Conservation (phyloP, 2,888 invertebrate genomes). For the Apoderus coryli region DNA sequence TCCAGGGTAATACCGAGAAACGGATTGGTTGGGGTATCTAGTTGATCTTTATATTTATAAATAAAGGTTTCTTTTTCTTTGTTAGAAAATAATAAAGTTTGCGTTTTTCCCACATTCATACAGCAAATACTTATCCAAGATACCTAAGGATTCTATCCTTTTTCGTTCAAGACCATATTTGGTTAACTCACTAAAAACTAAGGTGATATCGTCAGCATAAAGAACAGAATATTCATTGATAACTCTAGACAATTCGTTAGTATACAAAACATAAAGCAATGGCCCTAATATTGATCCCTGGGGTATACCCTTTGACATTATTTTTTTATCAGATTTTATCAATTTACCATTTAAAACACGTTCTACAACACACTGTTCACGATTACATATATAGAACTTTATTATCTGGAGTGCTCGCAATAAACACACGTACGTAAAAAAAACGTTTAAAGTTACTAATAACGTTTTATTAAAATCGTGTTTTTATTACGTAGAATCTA, state of each 20-base stretch:
- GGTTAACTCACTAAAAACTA: background rate
- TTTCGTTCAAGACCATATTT: background rate
- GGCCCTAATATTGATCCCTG: slow-evolving; percentile 5
- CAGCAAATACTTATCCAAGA: background rate
- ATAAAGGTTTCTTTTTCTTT: slow-evolving; percentile 1
- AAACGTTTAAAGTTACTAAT: no score
- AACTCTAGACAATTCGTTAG: slow-evolving; percentile 1
- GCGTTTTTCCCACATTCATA: slow-evolving; percentile 1
- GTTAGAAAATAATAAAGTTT: background rate
- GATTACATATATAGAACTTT: slow-evolving; percentile 1
- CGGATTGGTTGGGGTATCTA: no score
- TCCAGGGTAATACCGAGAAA: no score
- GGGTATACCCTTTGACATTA: slow-evolving; percentile 3
- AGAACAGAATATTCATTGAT: slow-evolving; percentile 1
- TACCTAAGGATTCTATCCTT: background rate
- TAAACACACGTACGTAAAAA: no score
- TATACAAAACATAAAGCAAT: slow-evolving; percentile 6
- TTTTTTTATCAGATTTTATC: background rate
- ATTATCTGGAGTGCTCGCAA: slow-evolving; percentile 1
- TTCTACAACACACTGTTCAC: slow-evolving; percentile 1
- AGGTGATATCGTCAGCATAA: slow-evolving; percentile 7
- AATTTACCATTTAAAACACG: background rate
- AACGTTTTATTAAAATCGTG: no score
- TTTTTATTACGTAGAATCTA: no score
- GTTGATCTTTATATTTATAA: no score